Base-by-base conservation (phyloP, 2,888 invertebrate species). In the Sarcophaga variegata region DNA sequence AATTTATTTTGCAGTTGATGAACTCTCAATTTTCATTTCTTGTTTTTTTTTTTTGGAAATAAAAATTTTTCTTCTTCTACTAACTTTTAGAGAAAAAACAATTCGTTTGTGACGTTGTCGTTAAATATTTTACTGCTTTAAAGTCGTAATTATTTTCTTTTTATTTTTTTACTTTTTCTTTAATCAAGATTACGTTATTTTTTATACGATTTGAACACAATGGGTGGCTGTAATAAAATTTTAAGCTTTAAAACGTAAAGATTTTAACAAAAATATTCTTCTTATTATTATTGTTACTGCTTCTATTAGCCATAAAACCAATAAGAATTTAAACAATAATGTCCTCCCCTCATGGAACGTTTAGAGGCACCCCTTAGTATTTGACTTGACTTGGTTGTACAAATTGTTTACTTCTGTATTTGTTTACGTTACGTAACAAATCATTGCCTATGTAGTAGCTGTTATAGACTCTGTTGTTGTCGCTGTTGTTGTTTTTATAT, bases 391-490 rank as follows among this genome's bases (percentile, higher is more conserved):
- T 67, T 20, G 25, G 45, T 20, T 20, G 5, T 17, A 60, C 27
- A 22, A 67, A 25, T 72, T 74, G 69, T 74, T 79, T 49, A 62
- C 60, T 49, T 17, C 27, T 20, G 22, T 70, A 75, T 90, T 87
- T 78, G 86, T 89, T 90, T 89, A 88, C 0, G 37, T 37, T 37
- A n/a, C 10, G 87, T 88, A 89, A 87, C 89, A 92, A 90, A 90
- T 92, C 90, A 90, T 90, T 70, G 11, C 10, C 67, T 70, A 63
- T 14, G 25, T 37, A 37, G 37, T 37, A 37, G 10, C 37, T 37
- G 10, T 37, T 37, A 37, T 37, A 37, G 37, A 37, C 37, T 37
- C 37, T 37, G 37, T 37, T 37, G 37, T 37, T 37, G 8, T 1
- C 2, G 37, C 10, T 2, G 8, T 37, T 10, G 89, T 89, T 89